Base-by-base conservation (phyloP, 2,113 vertebrate genomes). In the Ictalurus furcatus region DNA sequence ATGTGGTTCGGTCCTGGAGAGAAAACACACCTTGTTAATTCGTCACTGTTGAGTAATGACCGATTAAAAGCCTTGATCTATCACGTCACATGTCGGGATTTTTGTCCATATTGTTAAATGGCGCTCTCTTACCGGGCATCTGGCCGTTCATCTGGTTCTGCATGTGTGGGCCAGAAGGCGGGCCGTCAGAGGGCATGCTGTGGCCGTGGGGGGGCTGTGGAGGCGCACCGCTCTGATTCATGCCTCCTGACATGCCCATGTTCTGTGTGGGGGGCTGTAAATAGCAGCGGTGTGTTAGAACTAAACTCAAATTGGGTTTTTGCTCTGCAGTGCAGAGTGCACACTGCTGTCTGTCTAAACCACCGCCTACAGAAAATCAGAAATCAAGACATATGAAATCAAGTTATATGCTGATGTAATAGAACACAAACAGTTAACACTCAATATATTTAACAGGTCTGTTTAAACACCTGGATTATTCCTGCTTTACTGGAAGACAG, bases 111-210 rank as follows among this genome's bases (percentile, higher is more conserved):
- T 37, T 23, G 21, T 34, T 37, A 58, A 80, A 88, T 2, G 79
- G 87, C 80, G 89, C 80, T 94, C 93, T 96, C 96, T 96, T 97
- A 99, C 98, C 98, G 95, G 98, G 98, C 96, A 99, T 99, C 97
- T 99, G 98, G 95, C 98, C 98, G 94, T 99, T 99, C 98, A 99
- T 99, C 97, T 99, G 98, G 96, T 95, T 98, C 95, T 98, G 98
- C 97, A 99, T 98, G 97, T 99, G 98, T 89, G 98, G 96, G 84
- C 97, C 97, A 93, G 98, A 96, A 92, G 98, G 85, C 16, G 85
- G 97, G 88, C 97, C 97, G 92, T 99, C 98, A 92, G 98, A 96
- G 95, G 98, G 96, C 96, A 99, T 97, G 96, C 93, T 98, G 96
- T 99, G 98, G 63, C 97, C 95, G 71, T 98, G 98, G n/a, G 98